Evolutionary conservation across 2,888 invertebrate species (phyloP).

Genomic region (Pardosa pseudoannulata): DNA sequence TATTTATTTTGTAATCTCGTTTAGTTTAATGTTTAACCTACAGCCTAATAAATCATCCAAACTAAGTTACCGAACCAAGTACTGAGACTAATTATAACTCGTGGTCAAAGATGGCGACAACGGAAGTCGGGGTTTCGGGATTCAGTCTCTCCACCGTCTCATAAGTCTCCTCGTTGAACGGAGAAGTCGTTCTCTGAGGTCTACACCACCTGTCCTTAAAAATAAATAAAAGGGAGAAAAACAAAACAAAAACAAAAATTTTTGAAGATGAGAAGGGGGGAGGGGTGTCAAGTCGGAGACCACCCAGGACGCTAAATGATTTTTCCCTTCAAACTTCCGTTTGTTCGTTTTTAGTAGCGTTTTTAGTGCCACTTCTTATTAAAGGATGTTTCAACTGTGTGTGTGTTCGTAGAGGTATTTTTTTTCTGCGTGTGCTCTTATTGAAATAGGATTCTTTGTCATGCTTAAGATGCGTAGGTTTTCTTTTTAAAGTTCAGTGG

Average conservation of each 20-base stretch:
- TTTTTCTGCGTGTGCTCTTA: neutral
- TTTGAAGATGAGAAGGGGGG: constrained; percentile 12
- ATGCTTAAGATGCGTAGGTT: constrained; percentile 27
- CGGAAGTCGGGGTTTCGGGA: neutral
- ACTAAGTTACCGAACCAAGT: no score
- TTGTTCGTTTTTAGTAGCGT: constrained; percentile 51
- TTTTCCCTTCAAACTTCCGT: constrained; percentile 55
- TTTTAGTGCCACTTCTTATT: constrained; percentile 68
- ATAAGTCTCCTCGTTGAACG: constrained; percentile 8
- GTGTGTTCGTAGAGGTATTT: neutral
- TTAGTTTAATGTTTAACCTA: no score
- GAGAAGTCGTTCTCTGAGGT: constrained; percentile 21
- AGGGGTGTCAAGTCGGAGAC: constrained; percentile 42
- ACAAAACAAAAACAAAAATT: constrained; percentile 31
- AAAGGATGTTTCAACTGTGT: constrained; percentile 34
- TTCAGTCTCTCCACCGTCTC: neutral
- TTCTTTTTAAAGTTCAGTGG: no score
- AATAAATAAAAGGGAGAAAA: constrained; percentile 29
- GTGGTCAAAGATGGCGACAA: neutral
- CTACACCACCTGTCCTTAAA: constrained; percentile 48
- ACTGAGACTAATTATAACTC: no score
- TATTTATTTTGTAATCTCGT: no score
- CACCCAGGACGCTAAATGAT: constrained; percentile 52
- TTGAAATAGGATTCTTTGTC: neutral
- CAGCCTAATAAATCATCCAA: no score